Base-by-base conservation (phyloP, 2,888 invertebrate genomes). In the Drosophila atripex region DNA sequence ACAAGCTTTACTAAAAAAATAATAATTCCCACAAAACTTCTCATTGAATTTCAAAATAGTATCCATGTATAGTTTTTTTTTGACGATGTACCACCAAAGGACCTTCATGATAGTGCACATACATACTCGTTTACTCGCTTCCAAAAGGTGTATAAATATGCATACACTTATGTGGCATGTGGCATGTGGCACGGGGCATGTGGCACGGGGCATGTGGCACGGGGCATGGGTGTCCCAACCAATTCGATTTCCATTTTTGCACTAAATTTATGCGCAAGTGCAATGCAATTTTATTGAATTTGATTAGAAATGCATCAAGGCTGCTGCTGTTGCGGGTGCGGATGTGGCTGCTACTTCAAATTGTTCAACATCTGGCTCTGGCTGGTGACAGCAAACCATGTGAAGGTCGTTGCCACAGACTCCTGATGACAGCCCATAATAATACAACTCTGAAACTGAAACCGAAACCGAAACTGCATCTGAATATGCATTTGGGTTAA, bases 271-370 rank as follows among this genome's bases (percentile, higher is more conserved):
- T 83, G 86, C 86, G 59, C 77, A 76, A 73, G 75, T 73, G 66
- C 58, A 66, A 75, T 58, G 83, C 75, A 75, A 63, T 73, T 73
- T 71, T 78, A 84, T 78, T 80, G 86, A 75, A 82, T 80, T 84
- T 80, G 74, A 84, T 85, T 85, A 78, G 76, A 72, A 66, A 56
- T 35, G 66, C 66, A 49, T 68, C 57, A 51, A 46, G 38, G 69
- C 46, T 47, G 46, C 65, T 66, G 56, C 28, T 41, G 53, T 11
- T 35, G 41, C 25, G 18, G 35, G n/a, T 60, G 18, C 14, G 21
- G 28, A 12, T 45, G 60, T 16, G 3, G 60, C 23, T 39, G 30
- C 51, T 51, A 35, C 46, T n/a, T 28, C 49, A 41, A 61, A 32
- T 61, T 63, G 63, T 50, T 50, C 43, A 57, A 43, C 32, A 30